A percentile compares a stretch with the other conserved stretches of the same genome.
Conservation (phyloP, 2,113 vertebrate genomes). For the Brevimyrus niger region DNA sequence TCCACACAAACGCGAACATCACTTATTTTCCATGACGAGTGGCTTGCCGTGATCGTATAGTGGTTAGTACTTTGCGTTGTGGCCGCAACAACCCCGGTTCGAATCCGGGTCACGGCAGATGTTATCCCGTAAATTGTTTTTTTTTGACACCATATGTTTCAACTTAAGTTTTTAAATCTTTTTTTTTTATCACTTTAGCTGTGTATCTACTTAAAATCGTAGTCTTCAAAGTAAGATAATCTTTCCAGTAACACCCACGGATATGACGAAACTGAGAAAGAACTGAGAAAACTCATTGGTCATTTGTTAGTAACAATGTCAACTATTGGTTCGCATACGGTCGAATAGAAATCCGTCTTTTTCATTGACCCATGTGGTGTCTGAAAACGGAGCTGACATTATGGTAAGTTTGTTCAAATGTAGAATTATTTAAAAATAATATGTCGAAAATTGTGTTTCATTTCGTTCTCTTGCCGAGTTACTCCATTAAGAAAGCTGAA, state of each 20-base stretch:
- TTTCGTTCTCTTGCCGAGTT: background rate
- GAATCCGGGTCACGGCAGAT: conserved; percentile 57
- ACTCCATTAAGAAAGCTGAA: background rate
- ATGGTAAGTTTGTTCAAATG: background rate
- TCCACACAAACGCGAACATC: background rate
- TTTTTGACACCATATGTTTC: background rate
- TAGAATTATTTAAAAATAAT: background rate
- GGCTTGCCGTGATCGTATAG: conserved; percentile 56
- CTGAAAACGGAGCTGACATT: background rate
- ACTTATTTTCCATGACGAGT: rapidly evolving
- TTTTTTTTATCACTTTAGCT: background rate
- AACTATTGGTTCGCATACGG: background rate
- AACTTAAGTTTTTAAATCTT: background rate
- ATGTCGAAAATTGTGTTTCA: background rate
- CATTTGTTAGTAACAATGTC: background rate
- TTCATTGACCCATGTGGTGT: background rate
- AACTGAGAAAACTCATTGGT: background rate
- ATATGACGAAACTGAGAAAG: background rate
- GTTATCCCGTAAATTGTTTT: rapidly evolving
- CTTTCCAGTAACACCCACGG: background rate
- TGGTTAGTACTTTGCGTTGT: conserved; percentile 58
- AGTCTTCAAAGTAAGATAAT: background rate
- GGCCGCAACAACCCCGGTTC: conserved; percentile 55
- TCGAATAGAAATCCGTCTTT: background rate
- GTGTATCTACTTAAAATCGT: background rate